phyloP scores from a whole-genome alignment of 35 echinoderm and acorn worm species.

The Strongylocentrotus purpuratus region DNA sequence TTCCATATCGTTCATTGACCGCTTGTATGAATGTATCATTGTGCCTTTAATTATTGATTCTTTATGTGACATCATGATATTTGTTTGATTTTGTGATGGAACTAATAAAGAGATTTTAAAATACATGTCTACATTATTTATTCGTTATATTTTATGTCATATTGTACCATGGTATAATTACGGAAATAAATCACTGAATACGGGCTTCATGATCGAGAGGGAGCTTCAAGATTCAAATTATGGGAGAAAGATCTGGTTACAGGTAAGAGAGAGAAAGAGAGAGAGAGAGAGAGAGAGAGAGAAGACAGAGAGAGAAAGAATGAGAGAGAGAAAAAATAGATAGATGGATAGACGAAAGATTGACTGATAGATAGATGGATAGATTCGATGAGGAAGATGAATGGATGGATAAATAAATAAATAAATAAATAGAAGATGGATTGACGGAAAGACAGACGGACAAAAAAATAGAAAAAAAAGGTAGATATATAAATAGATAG shows the following conservation, averaged over 20 bases:
- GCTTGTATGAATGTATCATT: neutral
- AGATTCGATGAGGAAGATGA: too few species aligned
- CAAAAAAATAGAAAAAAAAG: too few species aligned
- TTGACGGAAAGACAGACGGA: too few species aligned
- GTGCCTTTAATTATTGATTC: neutral
- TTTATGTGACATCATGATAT: slow-evolving; percentile 4
- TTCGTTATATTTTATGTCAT: neutral
- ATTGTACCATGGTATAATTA: too few species aligned
- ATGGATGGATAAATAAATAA: neutral
- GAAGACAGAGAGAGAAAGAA: too few species aligned
- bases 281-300: neutral
- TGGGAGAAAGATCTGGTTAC: neutral
- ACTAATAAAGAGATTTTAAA: neutral
- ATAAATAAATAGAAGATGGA: neutral
- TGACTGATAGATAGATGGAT: too few species aligned
- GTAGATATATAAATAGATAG: too few species aligned
- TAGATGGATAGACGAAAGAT: too few species aligned
- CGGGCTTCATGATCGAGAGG: neutral
- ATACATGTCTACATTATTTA: neutral
- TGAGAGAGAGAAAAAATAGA: too few species aligned
- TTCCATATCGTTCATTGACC: neutral
- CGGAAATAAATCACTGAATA: too few species aligned
- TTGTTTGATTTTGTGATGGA: neutral
- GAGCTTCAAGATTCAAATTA: neutral
- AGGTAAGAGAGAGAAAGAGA: neutral